Conservation (phyloP, 2,888 invertebrate species). For the Lysandra bellargus region DNA sequence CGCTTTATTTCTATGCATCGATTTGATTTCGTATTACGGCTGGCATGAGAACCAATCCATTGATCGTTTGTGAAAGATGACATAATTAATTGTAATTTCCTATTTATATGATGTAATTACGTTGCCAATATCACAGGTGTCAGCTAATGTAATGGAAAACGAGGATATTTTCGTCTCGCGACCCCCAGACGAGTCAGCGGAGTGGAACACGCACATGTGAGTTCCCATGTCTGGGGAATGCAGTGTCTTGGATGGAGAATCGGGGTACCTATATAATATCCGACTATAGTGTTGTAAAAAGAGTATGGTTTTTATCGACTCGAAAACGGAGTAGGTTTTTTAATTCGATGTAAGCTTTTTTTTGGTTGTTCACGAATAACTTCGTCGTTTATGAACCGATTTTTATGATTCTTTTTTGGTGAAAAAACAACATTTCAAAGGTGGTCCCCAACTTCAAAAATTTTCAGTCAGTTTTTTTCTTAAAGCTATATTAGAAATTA, state of each 20-base stretch:
- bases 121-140: conserved; percentile 11
- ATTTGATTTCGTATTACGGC: too few species aligned
- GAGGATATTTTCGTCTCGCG: conserved; percentile 22
- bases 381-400: too few species aligned
- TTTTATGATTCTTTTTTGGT: too few species aligned
- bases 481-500: too few species aligned
- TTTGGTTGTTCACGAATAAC: too few species aligned
- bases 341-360: too few species aligned
- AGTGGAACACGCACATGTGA: conserved; percentile 28
- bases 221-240: conserved; percentile 14
- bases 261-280: background rate
- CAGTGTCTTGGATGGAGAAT: background rate
- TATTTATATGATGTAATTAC: background rate
- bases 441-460: too few species aligned
- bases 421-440: too few species aligned
- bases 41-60: background rate
- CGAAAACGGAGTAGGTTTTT: too few species aligned
- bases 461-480: too few species aligned
- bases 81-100: background rate
- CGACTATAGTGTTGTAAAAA: background rate
- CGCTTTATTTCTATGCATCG: too few species aligned
- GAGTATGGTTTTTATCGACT: background rate
- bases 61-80: background rate
- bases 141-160: conserved; percentile 24
- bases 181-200: conserved; percentile 10